Base-by-base conservation (phyloP, 2,113 vertebrate species). In the Mormoops blainvillei region DNA sequence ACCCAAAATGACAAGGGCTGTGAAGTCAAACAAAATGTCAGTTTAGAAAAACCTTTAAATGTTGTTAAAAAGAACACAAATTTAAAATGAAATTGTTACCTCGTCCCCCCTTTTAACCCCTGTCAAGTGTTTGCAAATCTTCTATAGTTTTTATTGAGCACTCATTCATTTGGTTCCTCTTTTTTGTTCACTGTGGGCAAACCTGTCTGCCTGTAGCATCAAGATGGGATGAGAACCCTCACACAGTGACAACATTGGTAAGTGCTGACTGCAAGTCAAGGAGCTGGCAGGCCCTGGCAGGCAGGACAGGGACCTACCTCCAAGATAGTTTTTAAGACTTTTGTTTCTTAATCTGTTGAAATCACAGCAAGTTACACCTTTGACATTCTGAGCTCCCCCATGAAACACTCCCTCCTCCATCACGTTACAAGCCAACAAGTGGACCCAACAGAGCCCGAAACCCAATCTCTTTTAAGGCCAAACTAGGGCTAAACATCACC, bases 11-110 rank as follows among this genome's bases (percentile, higher is more conserved):
- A 52, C 85, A n/a, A n/a, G 14, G 15, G 14, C 22, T 45, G 10
- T 36, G 28, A 78, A 71, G 7, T 91, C 33, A 58, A 81, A 20
- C 48, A 74, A 70, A 82, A 56, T 19, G 3, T 26, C 78, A 52
- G 80, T 43, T 10, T n/a, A 16, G 71, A 31, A 38, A 56, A 76
- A 24, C 54, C 33, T 70, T 14, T n/a, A 38, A 54, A 15, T 36
- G 31, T n/a, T 70, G 43, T 74, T 92, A n/a, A 45, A 73, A 96
- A 48, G 28, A 71, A 58, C 7, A 68, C 18, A 94, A 20, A 31
- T 86, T 76, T 70, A n/a, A 36, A 73, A n/a, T 24, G 87, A 86
- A 74, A 76, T 0, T 61, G 54, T 28, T 73, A 28, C 19, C 31
- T 12, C 14, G 0, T 15, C 16, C 18, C 16, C 19, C 7, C 18